phyloP scores from a whole-genome alignment of 2,888 invertebrate genomes.

The Acanthosoma haemorrhoidale region DNA sequence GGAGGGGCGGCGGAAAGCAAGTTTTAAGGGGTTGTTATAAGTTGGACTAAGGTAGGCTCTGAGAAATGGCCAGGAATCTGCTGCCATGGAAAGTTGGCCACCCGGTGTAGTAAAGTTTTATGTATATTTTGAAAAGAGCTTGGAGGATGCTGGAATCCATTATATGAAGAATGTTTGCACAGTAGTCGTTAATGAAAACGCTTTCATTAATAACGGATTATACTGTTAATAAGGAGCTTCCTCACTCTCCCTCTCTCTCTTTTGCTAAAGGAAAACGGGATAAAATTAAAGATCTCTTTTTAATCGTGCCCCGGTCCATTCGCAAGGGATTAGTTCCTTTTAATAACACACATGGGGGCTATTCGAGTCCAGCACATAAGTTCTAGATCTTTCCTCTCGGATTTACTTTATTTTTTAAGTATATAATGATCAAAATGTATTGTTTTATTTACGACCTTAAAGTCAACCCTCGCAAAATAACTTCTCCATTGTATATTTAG shows the following conservation, averaged over 20 bases:
- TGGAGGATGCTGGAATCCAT: conserved; percentile 36
- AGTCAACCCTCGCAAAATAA: too few species aligned
- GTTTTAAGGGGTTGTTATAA: conserved; percentile 29
- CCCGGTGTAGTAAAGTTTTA: conserved; percentile 17
- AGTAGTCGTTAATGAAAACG: conserved; percentile 39
- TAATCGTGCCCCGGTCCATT: too few species aligned
- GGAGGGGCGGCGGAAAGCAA: background rate
- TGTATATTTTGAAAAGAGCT: conserved; percentile 27
- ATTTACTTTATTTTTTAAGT: too few species aligned
- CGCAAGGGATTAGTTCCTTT: too few species aligned
- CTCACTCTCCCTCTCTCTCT: too few species aligned
- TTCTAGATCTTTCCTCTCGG: too few species aligned
- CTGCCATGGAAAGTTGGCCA: conserved; percentile 3
- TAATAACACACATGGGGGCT: too few species aligned
- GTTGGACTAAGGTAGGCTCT: conserved; percentile 14
- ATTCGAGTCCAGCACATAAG: too few species aligned
- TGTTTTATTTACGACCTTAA: too few species aligned
- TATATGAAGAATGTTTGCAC: conserved; percentile 36
- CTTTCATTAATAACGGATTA: conserved; percentile 30
- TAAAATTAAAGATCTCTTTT: background rate
- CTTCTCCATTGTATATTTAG: too few species aligned
- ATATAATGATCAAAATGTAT: too few species aligned
- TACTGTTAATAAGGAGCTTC: conserved; percentile 25
- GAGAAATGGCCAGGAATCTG: conserved; percentile 27
- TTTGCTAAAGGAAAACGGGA: background rate